Base-by-base conservation (phyloP, 2,113 vertebrate genomes). In the Elephantulus edwardii region DNA sequence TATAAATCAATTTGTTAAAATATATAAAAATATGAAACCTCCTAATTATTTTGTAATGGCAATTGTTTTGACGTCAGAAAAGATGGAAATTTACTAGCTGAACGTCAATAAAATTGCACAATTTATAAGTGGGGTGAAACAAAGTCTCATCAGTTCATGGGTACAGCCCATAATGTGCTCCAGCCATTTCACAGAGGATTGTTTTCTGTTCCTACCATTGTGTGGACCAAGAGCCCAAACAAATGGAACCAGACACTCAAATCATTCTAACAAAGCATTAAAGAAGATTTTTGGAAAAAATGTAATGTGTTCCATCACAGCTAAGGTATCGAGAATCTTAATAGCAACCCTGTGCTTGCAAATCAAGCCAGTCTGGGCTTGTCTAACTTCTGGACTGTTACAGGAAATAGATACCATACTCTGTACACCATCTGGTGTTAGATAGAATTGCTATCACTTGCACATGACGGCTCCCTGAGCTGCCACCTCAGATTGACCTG, bases 1-100 rank as follows among this genome's bases (percentile, higher is more conserved):
- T 74, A 91, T 78, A 28, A 81, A 88, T 50, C 20, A 10, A n/a
- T 75, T 89, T 76, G 75, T 83, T 88, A 93, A 78, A n/a, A 92
- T 79, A 74, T 50, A 30, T 24, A 62, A 90, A 79, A 79, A 74
- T 50, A 44, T 6, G 72, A 66, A 75, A 33, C 28, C 38, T 89
- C 74, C 26, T 35, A 84, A 60, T 70, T 74, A 48, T 70, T 84
- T 84, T 78, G 8, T 42, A 70, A 70, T 33, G 66, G 86, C 76
- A 77, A 81, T 12, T 75, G 8, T n/a, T 42, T 77, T 50, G 28
- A 80, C n/a, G 86, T 91, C 11, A 46, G 60, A 58, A 87, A 86
- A 83, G n/a, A 33, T 46, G 40, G 77, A 60, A 46, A 92, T 52
- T 64, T 44, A n/a, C 56, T 42, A 72, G 44, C 72, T 44, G 86